phyloP scores from a whole-genome alignment of 2,888 invertebrate species.

The Volucella inflata region DNA sequence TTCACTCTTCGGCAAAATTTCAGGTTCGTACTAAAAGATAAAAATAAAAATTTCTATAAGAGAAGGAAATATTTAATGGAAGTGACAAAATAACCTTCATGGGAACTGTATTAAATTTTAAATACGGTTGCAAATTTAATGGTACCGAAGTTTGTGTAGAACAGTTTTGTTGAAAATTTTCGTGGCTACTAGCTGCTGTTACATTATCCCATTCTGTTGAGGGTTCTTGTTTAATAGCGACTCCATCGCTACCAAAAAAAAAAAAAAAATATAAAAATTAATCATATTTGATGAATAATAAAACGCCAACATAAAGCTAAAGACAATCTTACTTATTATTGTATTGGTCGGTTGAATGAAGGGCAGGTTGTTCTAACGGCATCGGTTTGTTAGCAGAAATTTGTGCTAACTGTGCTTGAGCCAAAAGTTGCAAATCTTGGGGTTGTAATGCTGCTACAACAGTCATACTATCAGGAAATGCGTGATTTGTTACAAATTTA shows the following conservation, averaged over 20 bases:
- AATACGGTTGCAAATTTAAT: slow-evolving; percentile 86
- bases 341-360: slow-evolving; percentile 61
- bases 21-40: slow-evolving; percentile 80
- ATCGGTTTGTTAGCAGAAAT: slow-evolving; percentile 55
- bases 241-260: slow-evolving; percentile 44
- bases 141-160: slow-evolving; percentile 84
- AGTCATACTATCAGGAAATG: slow-evolving; percentile 86
- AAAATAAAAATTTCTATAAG: not conserved
- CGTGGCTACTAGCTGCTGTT: slow-evolving; percentile 79
- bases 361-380: slow-evolving; percentile 66
- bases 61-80: not conserved
- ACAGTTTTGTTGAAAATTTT: slow-evolving; percentile 84
- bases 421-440: slow-evolving; percentile 88
- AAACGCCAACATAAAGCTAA: not conserved
- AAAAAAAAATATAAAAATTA: not conserved
- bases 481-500: slow-evolving; percentile 85
- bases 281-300: not conserved
- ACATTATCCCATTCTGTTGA: slow-evolving; percentile 81
- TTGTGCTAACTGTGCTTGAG: slow-evolving; percentile 78
- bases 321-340: slow-evolving; percentile 28
- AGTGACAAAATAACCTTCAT: slow-evolving; percentile 66
- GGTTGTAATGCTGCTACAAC: slow-evolving; percentile 88
- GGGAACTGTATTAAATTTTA: slow-evolving; percentile 87
- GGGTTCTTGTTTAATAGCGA: slow-evolving; percentile 82
- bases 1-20: slow-evolving; percentile 79